Evolutionary conservation across 2,888 invertebrate species (phyloP), one percentile per base, ranked within the genome.

Genomic region (Eilema griseolum): DNA sequence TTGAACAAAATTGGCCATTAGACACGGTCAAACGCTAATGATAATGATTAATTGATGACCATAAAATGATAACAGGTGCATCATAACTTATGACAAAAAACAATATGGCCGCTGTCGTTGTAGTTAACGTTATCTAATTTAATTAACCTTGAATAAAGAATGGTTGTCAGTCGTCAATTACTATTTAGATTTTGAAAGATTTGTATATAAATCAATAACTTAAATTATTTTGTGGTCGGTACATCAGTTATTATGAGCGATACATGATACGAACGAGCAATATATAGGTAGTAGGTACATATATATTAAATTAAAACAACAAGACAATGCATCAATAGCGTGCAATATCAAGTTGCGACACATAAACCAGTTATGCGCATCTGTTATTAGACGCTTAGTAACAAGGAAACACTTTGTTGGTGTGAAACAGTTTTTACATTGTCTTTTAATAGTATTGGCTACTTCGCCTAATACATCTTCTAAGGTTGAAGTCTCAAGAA

Each of bases 321-420:
- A 37, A 37, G 33, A 37, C 52, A 52, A n/a, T n/a, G 52, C 46
- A 52, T n/a, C n/a, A 10, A n/a, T 52, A 52, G 52, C 20, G n/a
- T 52, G n/a, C 52, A 10, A 20, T 46, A 46, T 46, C 20, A 46
- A 20, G 24, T 62, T 62, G 62, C 37, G 37, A 52, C n/a, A 37
- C 37, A 37, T 14, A 24, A 62, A 62, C 62, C 14, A 24, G 62
- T 62, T 62, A 24, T 41, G 24, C 16, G 24, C 37, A 41, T 41
- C 24, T 37, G 62, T 24, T 62, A 24, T 37, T 62, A 24, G 37
- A 41, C 62, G 20, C 62, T 62, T 24, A 37, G 62, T 37, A 62
- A 62, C 62, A 41, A 41, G 62, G 62, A 41, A 62, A 24, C 24
- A 62, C 23, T 62, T 62, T 62, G 14, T 62, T 52, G 52, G 16